These are phyloP conservation scores for Peromyscus californicus DNA, from an alignment of 2,113 vertebrate species.

Conservation along the genomic window DNA sequence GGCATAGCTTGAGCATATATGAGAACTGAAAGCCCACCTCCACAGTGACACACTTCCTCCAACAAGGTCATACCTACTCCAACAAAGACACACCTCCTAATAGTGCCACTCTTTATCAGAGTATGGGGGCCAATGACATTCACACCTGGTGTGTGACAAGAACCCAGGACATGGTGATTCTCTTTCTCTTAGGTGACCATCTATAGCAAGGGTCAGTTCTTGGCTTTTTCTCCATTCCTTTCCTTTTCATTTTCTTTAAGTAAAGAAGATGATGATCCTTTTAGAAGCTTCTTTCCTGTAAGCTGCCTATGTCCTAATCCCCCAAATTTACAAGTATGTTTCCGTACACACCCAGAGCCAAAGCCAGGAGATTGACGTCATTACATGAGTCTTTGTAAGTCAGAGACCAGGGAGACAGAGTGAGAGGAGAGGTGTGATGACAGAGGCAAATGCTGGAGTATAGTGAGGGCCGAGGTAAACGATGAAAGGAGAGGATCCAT, in stretches of 20 bases:
- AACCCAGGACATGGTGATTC: fast-evolving
- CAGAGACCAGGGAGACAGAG: not conserved
- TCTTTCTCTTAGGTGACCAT: not conserved
- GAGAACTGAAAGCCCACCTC: not conserved
- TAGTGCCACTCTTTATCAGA: not conserved
- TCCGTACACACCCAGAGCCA: not conserved
- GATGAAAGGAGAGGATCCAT: too few relatives aligned
- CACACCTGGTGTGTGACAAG: too few relatives aligned
- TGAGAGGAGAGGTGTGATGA: not conserved
- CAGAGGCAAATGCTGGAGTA: too few relatives aligned
- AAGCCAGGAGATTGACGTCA: not conserved
- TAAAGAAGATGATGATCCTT: not conserved
- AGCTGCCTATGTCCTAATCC: not conserved
- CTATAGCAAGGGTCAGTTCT: too few relatives aligned
- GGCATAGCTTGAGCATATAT: not conserved
- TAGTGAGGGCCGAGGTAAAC: fast-evolving
- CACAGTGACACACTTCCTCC: not conserved
- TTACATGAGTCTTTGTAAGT: not conserved
- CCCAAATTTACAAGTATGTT: not conserved
- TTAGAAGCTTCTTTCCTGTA: not conserved
- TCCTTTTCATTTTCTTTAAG: not conserved
- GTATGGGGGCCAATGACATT: not conserved
- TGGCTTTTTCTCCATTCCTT: not conserved
- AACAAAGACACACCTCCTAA: not conserved
- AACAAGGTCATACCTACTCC: not conserved